phyloP scores from a whole-genome alignment of 2,888 invertebrate genomes.

The Lasioglossum villosulum region DNA sequence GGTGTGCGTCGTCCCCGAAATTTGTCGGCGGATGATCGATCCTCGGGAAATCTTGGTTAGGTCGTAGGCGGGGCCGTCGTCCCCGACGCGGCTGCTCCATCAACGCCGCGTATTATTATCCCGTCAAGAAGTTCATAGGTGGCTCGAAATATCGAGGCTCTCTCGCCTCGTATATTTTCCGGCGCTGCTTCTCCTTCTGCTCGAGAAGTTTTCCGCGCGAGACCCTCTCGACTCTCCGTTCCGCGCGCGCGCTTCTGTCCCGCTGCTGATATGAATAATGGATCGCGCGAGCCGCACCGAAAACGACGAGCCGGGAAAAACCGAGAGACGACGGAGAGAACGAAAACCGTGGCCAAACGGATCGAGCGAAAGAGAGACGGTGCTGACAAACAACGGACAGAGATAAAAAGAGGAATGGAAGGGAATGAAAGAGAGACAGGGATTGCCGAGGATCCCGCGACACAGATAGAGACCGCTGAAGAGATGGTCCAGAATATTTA shows the following conservation, averaged over 20 bases:
- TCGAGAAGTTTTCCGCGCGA: constrained; percentile 24
- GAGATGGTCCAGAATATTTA: too few relatives aligned
- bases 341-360: background rate
- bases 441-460: background rate
- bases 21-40: constrained; percentile 19
- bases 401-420: background rate
- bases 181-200: background rate
- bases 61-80: constrained; percentile 2
- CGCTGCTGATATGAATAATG: constrained; percentile 71
- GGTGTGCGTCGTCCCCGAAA: background rate
- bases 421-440: background rate
- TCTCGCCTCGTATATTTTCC: constrained; percentile 20
- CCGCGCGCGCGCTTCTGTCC: constrained; percentile 58
- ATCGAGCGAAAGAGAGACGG: background rate
- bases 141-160: constrained; percentile 15
- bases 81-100: background rate
- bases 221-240: background rate
- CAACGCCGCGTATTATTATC: constrained; percentile 24
- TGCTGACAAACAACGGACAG: background rate
- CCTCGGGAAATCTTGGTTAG: background rate
- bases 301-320: constrained; percentile 44
- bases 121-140: constrained; percentile 26
- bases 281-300: constrained; percentile 58
- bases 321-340: constrained; percentile 44
- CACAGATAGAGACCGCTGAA: background rate